These are phyloP conservation scores for Rhyzopertha dominica DNA, from an alignment of 1,140 invertebrate genomes.

Conservation along the genomic window DNA sequence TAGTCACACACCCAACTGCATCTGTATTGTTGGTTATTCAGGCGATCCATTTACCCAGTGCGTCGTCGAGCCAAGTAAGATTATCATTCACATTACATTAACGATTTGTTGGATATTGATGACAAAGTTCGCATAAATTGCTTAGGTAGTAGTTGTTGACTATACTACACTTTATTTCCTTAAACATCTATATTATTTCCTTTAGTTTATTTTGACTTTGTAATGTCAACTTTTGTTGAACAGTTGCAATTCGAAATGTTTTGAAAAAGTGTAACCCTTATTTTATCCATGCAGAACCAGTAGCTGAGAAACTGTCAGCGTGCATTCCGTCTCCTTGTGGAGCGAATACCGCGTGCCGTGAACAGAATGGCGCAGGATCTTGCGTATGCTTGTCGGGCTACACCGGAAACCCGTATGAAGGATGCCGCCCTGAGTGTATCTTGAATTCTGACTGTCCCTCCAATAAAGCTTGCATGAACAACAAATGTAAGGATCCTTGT, in stretches of 20 bases:
- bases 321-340: slow-evolving; percentile 52
- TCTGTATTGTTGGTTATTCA: slow-evolving; percentile 50
- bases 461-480: slow-evolving; percentile 60
- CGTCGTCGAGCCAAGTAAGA: slow-evolving; percentile 50
- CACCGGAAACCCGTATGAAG: slow-evolving; percentile 65
- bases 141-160: slow-evolving; percentile 61
- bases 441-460: slow-evolving; percentile 64
- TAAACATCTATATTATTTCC: slow-evolving; percentile 34
- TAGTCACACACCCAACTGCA: slow-evolving; percentile 57
- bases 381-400: slow-evolving; percentile 69
- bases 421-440: slow-evolving; percentile 64
- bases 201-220: slow-evolving; percentile 56
- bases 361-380: slow-evolving; percentile 60
- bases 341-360: slow-evolving; percentile 67
- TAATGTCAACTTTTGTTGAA: slow-evolving; percentile 51
- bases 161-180: slow-evolving; percentile 52
- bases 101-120: slow-evolving; percentile 6
- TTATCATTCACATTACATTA: slow-evolving; percentile 36
- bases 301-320: slow-evolving; percentile 41
- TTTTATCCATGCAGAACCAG: slow-evolving; percentile 42
- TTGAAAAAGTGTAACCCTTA: slow-evolving; percentile 22
- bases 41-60: slow-evolving; percentile 61
- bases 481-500: slow-evolving; percentile 67
- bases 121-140: slow-evolving; percentile 54
- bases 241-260: neutral